Evolutionary conservation across 2,113 vertebrate genomes (phyloP), one percentile per base, ranked within the genome.

Genomic region (Gavialis gangeticus): DNA sequence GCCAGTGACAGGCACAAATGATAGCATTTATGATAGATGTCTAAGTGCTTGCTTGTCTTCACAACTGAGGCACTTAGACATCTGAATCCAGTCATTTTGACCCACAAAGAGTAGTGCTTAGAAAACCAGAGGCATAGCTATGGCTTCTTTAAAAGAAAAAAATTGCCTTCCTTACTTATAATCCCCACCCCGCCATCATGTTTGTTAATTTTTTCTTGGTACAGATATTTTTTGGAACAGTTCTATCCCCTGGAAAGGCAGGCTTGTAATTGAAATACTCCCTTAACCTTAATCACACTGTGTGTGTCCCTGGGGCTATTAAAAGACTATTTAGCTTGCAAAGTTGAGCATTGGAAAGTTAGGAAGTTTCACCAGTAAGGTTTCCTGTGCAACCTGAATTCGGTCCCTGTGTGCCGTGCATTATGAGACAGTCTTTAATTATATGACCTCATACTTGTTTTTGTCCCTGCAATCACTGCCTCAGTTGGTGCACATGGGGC

Each of bases 401-500:
- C 84, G 21, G 46, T 59, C 59, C 66, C 0, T 75, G 25, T 85
- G 76, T 18, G 57, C 34, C 19, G 6, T 3, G 0, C 57, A 4
- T 4, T 83, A 14, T 12, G 10, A 16, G 55, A 21, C 14, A 10
- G 56, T 25, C 30, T 88, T n/a, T 57, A 10, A 13, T 87, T 90
- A 80, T 4, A 2, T n/a, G 30, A 17, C 25, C n/a, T 4, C 37
- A 0, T 46, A 14, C 1, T 1, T 24, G 34, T 8, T 1, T 24
- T 1, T 3, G 46, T 1, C 4, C 75, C 66, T 58, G 14, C 87
- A 46, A 17, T 57, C 4, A 5, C 56, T 64, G 17, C 16, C 55
- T 90, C 27, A 12, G 79, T 77, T 60, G 17, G 89, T 84, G 7
- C 56, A 63, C 2, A 2, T 86, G 30, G 16, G 80, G 34, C 28